Evolutionary conservation across 2,113 vertebrate genomes (phyloP).

Genomic region (Colistium nudipinnis): DNA sequence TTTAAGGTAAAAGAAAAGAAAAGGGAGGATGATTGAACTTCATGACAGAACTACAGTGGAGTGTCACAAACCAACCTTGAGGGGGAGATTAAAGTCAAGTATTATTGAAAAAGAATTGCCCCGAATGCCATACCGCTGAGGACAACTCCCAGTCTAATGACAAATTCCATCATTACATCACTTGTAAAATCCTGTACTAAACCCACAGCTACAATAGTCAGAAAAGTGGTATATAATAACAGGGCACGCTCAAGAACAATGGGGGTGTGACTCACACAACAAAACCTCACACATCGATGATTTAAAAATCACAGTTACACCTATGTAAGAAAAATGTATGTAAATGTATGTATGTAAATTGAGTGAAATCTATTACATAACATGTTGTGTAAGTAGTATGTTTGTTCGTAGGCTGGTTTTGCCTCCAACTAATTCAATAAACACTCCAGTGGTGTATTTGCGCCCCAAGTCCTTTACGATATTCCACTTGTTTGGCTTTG

Average conservation of each 20-base stretch:
- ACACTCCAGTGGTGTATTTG: background rate
- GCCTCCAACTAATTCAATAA: background rate
- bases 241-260: background rate
- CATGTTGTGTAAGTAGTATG: no score
- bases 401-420: background rate
- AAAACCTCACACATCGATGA: background rate
- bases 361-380: background rate
- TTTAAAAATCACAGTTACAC: no score
- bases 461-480: background rate
- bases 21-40: background rate
- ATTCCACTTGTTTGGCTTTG: background rate
- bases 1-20: no score
- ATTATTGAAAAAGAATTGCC: background rate
- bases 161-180: background rate
- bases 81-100: background rate
- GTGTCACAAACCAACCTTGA: background rate
- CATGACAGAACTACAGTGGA: background rate
- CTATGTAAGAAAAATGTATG: no score
- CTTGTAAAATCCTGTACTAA: background rate
- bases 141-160: constrained; percentile 5
- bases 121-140: background rate
- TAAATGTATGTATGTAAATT: background rate
- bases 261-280: background rate
- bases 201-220: no score
- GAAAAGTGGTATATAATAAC: background rate